Evolutionary conservation across 2,113 vertebrate species (phyloP).

Genomic region (Rhynchopsitta pachyrhyncha): DNA sequence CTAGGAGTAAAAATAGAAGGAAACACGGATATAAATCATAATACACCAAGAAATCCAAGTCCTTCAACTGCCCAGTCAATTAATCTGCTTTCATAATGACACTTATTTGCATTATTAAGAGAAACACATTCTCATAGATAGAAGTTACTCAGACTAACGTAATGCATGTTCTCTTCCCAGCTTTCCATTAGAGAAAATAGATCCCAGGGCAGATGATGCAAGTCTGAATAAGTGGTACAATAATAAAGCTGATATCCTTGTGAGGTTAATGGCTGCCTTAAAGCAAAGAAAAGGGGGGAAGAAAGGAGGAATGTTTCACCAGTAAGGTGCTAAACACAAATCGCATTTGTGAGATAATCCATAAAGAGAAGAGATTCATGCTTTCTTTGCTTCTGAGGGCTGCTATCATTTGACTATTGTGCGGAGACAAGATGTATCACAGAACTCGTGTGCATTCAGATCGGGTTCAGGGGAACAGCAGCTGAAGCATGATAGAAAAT

Average conservation of each 20-base stretch:
- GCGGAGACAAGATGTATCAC: not conserved
- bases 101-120: conserved; percentile 43
- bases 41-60: conserved; percentile 17
- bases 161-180: conserved; percentile 33
- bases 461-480: not conserved
- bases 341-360: not conserved
- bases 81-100: conserved; percentile 48
- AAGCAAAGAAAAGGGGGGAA: not conserved
- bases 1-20: conserved; percentile 48
- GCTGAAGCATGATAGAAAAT: not conserved
- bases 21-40: conserved; percentile 48
- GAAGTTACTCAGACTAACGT: conserved; percentile 26
- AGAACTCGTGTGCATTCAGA: not conserved
- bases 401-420: not conserved
- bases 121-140: conserved; percentile 2
- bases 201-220: conserved; percentile 8
- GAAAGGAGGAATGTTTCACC: not conserved
- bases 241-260: conserved; percentile 7
- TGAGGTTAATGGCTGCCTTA: not conserved
- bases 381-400: not conserved
- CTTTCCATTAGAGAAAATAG: conserved; percentile 37
- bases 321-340: not conserved
- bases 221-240: conserved; percentile 16
- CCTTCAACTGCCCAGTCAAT: conserved; percentile 45
- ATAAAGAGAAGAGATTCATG: not conserved